Conservation (phyloP, 2,113 vertebrate genomes). For the Mormyrus lacerda region DNA sequence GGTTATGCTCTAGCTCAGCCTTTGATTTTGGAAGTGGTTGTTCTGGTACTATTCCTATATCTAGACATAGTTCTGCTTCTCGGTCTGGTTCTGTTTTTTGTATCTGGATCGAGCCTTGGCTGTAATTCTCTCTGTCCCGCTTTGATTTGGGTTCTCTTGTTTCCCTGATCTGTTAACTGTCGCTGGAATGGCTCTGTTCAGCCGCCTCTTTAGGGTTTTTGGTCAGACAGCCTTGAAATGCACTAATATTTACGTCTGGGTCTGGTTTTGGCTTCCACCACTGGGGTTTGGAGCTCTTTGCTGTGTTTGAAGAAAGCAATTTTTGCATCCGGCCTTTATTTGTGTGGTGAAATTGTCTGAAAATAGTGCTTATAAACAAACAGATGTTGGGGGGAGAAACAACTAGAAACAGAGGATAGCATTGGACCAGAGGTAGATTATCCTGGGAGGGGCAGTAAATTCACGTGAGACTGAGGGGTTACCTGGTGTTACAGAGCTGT, state of each 20-base stretch:
- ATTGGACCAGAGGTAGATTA: neutral
- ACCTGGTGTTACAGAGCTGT: neutral
- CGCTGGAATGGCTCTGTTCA: neutral
- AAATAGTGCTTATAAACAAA: neutral
- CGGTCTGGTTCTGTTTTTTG: neutral
- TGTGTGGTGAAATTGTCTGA: neutral
- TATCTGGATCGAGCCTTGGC: neutral
- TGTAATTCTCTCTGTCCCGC: neutral
- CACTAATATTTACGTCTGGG: conserved; percentile 4
- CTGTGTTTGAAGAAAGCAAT: neutral
- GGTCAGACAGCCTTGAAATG: neutral
- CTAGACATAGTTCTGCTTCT: neutral
- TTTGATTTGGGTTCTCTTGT: neutral
- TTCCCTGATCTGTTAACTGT: neutral
- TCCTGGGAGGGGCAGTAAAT: neutral
- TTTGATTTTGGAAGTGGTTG: neutral
- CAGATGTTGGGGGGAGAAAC: neutral
- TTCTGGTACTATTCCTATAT: neutral
- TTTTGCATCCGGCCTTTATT: neutral
- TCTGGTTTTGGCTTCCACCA: neutral
- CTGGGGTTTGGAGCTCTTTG: neutral
- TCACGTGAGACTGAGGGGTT: neutral
- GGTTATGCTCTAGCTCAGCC: neutral
- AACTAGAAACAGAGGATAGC: neutral
- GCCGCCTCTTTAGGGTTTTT: neutral